phyloP scores from a whole-genome alignment of 2,888 invertebrate species.

The Actias luna region DNA sequence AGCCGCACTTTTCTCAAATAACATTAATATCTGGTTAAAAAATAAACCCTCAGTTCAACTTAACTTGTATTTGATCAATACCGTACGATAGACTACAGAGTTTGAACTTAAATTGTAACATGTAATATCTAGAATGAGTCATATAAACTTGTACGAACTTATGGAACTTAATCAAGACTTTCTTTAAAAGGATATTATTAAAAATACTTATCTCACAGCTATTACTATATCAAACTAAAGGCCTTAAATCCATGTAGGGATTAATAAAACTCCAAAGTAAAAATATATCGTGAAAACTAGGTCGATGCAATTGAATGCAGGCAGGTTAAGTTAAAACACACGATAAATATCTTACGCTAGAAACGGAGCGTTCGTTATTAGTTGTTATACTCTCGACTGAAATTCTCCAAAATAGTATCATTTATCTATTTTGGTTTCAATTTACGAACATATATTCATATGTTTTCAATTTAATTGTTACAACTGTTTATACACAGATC shows the following conservation, averaged over 20 bases:
- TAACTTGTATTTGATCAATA: too few species aligned
- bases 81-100: too few species aligned
- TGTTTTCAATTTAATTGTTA: neutral
- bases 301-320: conserved; percentile 13
- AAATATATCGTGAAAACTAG: conserved; percentile 14
- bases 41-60: too few species aligned
- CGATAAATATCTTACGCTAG: neutral
- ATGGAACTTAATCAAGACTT: neutral
- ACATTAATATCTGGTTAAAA: too few species aligned
- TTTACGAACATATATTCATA: neutral
- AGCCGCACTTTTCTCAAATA: too few species aligned
- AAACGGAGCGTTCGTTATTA: neutral
- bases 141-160: neutral
- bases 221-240: neutral
- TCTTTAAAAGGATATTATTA: neutral
- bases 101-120: too few species aligned
- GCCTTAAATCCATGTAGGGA: neutral
- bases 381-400: neutral
- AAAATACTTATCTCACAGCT: neutral
- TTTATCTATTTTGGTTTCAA: neutral
- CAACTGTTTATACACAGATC: neutral
- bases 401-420: neutral
- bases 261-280: conserved; percentile 7
- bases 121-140: too few species aligned
- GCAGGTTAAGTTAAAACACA: conserved; percentile 10